Evolutionary conservation across 2,113 vertebrate species (phyloP), one percentile per base, ranked within the genome.

Genomic region (Hydropotes inermis): DNA sequence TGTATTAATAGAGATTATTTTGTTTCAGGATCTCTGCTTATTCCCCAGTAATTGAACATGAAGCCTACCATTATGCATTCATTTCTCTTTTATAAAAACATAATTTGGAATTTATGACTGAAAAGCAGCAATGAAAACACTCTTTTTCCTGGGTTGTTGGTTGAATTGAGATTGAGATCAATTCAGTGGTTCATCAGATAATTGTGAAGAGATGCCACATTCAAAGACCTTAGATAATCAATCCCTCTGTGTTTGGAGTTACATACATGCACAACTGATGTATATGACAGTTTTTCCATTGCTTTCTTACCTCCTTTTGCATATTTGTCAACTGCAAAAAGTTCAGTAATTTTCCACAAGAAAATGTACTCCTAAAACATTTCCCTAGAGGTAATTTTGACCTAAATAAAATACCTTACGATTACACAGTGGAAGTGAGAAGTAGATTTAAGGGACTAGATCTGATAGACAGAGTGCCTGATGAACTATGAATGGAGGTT

Each of bases 131-230:
- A 61, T 92, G 54, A 52, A 52, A 96, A 82, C 88, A 19, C 7
- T 74, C 17, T 55, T 97, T n/a, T 96, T 25, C 50, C 86, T 70
- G 15, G 5, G 1, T 83, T 84, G 57, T 36, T 83, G 81, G 2
- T 36, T 94, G 33, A 97, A 91, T 91, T 98, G 93, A 95, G 76
- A 90, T 95, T 85, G 92, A 43, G 36, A 92, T 55, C 88, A 97
- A 98, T 93, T 30, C 61, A 50, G 3, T 85, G 52, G 27, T 47
- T 97, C 89, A 97, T 96, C 67, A 94, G 87, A 50, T 92, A 95
- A 81, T 54, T 93, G 33, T 97, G 97, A 58, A 87, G 17, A 54
- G 17, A 10, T 94, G 43, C 57, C 28, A 19, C 28, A 47, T 70
- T 33, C 8, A 50, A 25, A 93, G 27, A 33, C 78, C 43, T 58